Base-by-base conservation (phyloP, 1,140 invertebrate species). In the Sitophilus oryzae region DNA sequence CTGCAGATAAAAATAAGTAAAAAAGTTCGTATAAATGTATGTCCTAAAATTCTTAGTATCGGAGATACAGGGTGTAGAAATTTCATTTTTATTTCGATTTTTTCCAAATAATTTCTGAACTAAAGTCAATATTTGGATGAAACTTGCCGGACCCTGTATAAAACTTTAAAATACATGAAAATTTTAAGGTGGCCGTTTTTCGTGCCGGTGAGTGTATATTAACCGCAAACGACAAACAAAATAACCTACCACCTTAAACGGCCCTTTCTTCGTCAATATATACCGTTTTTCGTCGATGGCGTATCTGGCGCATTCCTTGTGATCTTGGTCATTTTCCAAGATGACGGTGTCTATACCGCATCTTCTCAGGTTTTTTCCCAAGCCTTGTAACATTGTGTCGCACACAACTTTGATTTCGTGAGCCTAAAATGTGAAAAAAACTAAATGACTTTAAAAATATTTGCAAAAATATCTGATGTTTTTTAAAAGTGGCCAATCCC, bases 321-420 rank as follows among this genome's bases (percentile, higher is more conserved):
- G 78, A 45, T 73, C 67, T 5, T 73, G 68, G 59, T 75, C 65
- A 51, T 73, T 73, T 18, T 76, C 69, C 19, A 82, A 53, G 35
- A 81, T 76, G 11, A 72, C 51, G 2, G 79, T 79, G 66, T 87
- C 80, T n/a, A 84, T 76, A 1, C 85, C 85, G 66, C 79, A 82
- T 63, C 77, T 78, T 35, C 85, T 70, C 20, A 88, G 68, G 57
- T 79, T 74, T 52, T 74, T 78, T 0, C 78, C 79, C 22, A 88
- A 60, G 18, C 74, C 75, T 51, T 72, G 71, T 5, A 82, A 43
- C 73, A 76, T 80, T 1, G 73, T 74, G 67, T 80, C 79, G 62
- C 79, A 81, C 3, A 82, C 73, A n/a, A 79, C 60, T 56, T 66
- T 65, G 10, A 75, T 51, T 50, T 66, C 48, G n/a, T 68, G 52